Evolutionary conservation across 2,888 invertebrate species (phyloP).

Genomic region (Seira sanloemensis): DNA sequence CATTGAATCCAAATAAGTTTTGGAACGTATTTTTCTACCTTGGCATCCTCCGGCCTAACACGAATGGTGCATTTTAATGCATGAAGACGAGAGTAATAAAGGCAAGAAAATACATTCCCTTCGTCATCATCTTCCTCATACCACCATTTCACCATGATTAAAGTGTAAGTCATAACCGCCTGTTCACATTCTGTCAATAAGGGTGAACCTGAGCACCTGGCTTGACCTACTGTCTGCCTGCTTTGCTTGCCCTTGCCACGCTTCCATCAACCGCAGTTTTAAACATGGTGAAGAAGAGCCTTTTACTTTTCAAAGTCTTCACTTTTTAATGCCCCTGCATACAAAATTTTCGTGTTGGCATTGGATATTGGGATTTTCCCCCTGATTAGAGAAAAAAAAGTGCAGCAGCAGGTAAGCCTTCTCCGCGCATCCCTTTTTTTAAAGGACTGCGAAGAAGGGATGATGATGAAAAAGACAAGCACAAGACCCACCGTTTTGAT

Average conservation of each 20-base stretch:
- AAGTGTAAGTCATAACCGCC: conserved; percentile 42
- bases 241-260: conserved; percentile 59
- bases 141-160: conserved; percentile 2
- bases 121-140: conserved; percentile 32
- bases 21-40: conserved; percentile 27
- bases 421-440: conserved; percentile 35
- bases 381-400: conserved; percentile 42
- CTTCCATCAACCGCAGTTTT: conserved; percentile 48
- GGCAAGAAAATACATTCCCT: conserved; percentile 11
- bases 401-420: conserved; percentile 60
- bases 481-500: conserved; percentile 38
- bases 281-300: no score
- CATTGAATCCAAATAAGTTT: conserved; percentile 24
- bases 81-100: not conserved
- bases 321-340: conserved; percentile 8
- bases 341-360: conserved; percentile 32
- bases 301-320: conserved; percentile 60
- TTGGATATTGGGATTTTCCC: conserved; percentile 23
- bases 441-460: conserved; percentile 32
- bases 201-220: conserved; percentile 63
- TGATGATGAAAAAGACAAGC: not conserved
- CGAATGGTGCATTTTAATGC: not conserved
- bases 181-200: conserved; percentile 44
- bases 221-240: conserved; percentile 61
- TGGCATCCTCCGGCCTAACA: conserved; percentile 14